Evolutionary conservation across 2,797 vertebrate genomes (phyloP).

Genomic region (Enteromius thamalakanensis): DNA sequence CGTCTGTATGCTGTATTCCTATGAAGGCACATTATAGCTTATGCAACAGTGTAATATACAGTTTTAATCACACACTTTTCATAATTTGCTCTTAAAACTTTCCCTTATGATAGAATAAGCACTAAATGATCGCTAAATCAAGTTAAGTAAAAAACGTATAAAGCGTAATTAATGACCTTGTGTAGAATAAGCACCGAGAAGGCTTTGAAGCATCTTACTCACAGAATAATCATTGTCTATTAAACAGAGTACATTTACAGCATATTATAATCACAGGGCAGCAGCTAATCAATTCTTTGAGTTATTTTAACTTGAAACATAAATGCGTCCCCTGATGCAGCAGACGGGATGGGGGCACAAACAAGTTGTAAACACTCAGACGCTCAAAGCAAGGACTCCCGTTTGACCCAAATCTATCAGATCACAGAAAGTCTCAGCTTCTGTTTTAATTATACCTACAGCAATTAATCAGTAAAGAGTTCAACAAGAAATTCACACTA

Average conservation of each 20-base stretch:
- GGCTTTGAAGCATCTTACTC: constrained; percentile 12
- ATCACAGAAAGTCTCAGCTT: constrained; percentile 51
- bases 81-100: constrained; percentile 1
- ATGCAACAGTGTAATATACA: neutral
- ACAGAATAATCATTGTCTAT: neutral
- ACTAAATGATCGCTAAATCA: neutral
- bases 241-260: neutral
- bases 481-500: constrained; percentile 14
- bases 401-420: constrained; percentile 53
- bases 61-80: neutral
- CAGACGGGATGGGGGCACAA: neutral
- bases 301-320: constrained; percentile 21
- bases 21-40: neutral
- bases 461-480: constrained; percentile 49
- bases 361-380: neutral
- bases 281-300: constrained; percentile 12
- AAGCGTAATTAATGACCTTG: neutral
- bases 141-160: neutral
- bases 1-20: neutral
- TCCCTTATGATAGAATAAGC: neutral
- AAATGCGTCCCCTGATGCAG: neutral
- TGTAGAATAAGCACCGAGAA: neutral
- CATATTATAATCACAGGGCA: constrained; percentile 10
- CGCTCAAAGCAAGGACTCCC: constrained; percentile 28
- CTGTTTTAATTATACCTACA: constrained; percentile 58